Conservation (phyloP, 53 echinoderm and acorn worm species). For the Antedon mediterranea region DNA sequence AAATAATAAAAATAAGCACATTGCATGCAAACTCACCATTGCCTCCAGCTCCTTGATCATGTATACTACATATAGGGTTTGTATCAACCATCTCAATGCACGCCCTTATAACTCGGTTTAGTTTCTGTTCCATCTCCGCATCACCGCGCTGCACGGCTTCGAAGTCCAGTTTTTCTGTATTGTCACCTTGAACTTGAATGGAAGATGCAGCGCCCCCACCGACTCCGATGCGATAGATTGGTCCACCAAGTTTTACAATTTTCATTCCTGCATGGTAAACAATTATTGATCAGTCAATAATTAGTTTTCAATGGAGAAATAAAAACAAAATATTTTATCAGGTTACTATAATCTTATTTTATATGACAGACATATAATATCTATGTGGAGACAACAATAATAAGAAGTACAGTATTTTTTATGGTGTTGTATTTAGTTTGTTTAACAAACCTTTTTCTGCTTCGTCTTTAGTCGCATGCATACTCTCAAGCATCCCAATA, state of each 20-base stretch:
- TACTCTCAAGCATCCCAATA: constrained; percentile 58
- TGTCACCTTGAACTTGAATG: constrained; percentile 95
- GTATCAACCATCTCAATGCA: constrained; percentile 63
- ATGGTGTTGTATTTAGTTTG: too few species aligned
- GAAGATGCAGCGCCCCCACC: constrained; percentile 97
- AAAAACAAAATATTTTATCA: too few species aligned
- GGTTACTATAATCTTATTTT: neutral
- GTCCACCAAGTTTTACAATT: constrained; percentile 88
- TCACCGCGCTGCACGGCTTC: constrained; percentile 95
- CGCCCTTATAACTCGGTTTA: constrained; percentile 81
- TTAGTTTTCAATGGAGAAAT: too few species aligned
- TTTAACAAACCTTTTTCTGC: constrained; percentile 38
- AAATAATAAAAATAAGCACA: too few species aligned
- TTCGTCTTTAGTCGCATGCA: constrained; percentile 52
- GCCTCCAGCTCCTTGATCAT: constrained; percentile 96
- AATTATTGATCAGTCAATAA: neutral
- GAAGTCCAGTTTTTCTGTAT: constrained; percentile 85
- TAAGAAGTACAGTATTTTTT: too few species aligned
- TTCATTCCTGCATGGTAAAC: constrained; percentile 45
- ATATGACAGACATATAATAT: too few species aligned
- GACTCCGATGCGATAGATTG: constrained; percentile 90
- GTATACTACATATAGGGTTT: constrained; percentile 89
- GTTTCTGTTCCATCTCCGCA: constrained; percentile 98
- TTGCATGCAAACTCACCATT: too few species aligned
- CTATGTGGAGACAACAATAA: too few species aligned